Percentiles rank a stretch among this genome's conserved stretches.
These are phyloP conservation scores for Eupeodes corollae DNA, from an alignment of 1,140 invertebrate species.

Conservation along the genomic window DNA sequence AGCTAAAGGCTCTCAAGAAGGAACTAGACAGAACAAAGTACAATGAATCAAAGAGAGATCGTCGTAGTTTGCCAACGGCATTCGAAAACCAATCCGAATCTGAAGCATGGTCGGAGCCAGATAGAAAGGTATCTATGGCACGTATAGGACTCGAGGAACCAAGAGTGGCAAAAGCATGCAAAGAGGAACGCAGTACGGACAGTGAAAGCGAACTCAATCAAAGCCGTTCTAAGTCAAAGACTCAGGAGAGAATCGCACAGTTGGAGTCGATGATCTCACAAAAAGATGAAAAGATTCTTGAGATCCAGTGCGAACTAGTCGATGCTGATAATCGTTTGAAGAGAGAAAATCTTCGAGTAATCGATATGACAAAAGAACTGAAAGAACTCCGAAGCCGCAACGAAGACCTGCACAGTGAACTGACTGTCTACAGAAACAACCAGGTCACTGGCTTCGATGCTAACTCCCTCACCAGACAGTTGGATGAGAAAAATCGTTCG, in stretches of 20 bases:
- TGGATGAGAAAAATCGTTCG: slow-evolving; percentile 8
- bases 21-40: slow-evolving; percentile 34
- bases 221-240: slow-evolving; percentile 16
- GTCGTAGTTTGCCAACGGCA: slow-evolving; percentile 21
- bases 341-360: slow-evolving; percentile 39
- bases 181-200: slow-evolving; percentile 14
- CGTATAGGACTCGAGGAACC: slow-evolving; percentile 53
- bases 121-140: slow-evolving; percentile 63
- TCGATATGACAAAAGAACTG: slow-evolving; percentile 26
- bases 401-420: slow-evolving; percentile 28
- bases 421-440: slow-evolving; percentile 20
- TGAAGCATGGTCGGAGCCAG: slow-evolving; percentile 75
- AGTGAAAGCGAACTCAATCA: slow-evolving; percentile 22
- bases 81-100: slow-evolving; percentile 55
- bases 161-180: slow-evolving; percentile 2
- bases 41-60: slow-evolving; percentile 9
- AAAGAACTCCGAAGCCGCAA: slow-evolving; percentile 19
- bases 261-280: slow-evolving; percentile 41
- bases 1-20: slow-evolving; percentile 38
- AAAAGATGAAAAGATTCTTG: slow-evolving; percentile 34
- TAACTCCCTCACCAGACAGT: slow-evolving; percentile 12
- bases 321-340: slow-evolving; percentile 32
- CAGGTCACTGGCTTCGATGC: slow-evolving; percentile 4
- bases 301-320: slow-evolving; percentile 35
- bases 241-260: slow-evolving; percentile 40